Percentiles rank a stretch among this genome's conserved stretches.
phyloP scores from a whole-genome alignment of 1,140 invertebrate species.

The Gonatopus flavifemur region DNA sequence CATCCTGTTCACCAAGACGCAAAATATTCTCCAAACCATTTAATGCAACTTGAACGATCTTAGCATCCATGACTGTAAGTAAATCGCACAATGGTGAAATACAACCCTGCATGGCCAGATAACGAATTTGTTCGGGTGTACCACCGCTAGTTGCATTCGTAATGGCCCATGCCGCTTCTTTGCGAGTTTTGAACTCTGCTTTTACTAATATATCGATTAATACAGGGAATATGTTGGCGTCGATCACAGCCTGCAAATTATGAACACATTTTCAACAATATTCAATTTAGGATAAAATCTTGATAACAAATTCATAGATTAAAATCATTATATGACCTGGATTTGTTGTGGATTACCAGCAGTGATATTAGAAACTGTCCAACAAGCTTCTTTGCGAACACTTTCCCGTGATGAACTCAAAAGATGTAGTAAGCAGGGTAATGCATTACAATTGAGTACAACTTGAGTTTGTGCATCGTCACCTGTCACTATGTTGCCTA shows the following conservation, averaged over 20 bases:
- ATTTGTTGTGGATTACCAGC: conserved; percentile 95
- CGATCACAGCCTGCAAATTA: conserved; percentile 82
- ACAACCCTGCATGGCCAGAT: conserved; percentile 72
- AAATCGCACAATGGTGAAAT: conserved; percentile 95
- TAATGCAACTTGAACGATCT: conserved; percentile 96
- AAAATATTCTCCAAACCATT: conserved; percentile 97
- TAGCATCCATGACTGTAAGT: conserved; percentile 89
- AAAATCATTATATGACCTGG: conserved; percentile 61
- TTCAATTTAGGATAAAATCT: conserved; percentile 3
- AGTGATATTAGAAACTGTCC: conserved; percentile 98
- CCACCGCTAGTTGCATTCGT: conserved; percentile 97
- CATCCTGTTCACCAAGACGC: conserved; percentile 85
- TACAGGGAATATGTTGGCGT: conserved; percentile 92
- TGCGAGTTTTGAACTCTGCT: conserved; percentile 95
- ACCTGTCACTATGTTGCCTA: conserved; percentile 97
- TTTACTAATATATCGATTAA: conserved; percentile 88
- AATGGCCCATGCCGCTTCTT: conserved; percentile 96
- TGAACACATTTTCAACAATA: conserved; percentile 25
- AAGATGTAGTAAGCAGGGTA: conserved; percentile 82
- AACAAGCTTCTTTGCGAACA: conserved; percentile 95
- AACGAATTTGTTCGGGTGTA: conserved; percentile 86
- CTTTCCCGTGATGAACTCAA: conserved; percentile 80
- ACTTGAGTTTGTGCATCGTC: conserved; percentile 97
- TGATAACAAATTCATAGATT: not conserved
- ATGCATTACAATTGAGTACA: conserved; percentile 85